Conservation (phyloP, 2,888 invertebrate genomes). For the Agonum fuliginosum region DNA sequence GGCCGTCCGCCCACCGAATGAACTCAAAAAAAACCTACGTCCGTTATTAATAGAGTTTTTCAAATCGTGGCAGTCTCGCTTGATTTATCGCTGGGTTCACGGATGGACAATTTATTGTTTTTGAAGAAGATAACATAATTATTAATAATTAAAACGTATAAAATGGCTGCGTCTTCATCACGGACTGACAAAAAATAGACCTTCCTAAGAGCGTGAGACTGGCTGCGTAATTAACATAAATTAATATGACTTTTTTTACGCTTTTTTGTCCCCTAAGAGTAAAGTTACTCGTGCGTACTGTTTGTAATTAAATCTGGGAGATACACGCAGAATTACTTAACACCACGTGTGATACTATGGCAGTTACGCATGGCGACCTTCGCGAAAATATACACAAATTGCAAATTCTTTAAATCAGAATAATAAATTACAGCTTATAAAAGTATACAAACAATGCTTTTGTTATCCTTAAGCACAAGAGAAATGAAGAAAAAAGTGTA, state of each 20-base stretch:
- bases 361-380: slow-evolving; percentile 60
- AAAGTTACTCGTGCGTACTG: slow-evolving; percentile 68
- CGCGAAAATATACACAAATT: slow-evolving; percentile 3
- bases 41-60: slow-evolving; percentile 66
- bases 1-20: slow-evolving; percentile 61
- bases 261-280: slow-evolving; percentile 63
- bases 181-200: slow-evolving; percentile 39
- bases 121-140: slow-evolving; percentile 65
- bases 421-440: too few relatives aligned
- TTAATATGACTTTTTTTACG: slow-evolving; percentile 62
- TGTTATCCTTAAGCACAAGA: too few relatives aligned
- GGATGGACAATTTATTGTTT: slow-evolving; percentile 65
- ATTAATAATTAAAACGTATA: slow-evolving; percentile 61
- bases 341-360: slow-evolving; percentile 64
- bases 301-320: slow-evolving; percentile 52
- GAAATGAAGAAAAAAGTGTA: too few relatives aligned
- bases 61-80: slow-evolving; percentile 66
- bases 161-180: slow-evolving; percentile 50
- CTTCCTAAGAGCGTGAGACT: slow-evolving; percentile 47
- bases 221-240: slow-evolving; percentile 59
- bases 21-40: slow-evolving; percentile 64
- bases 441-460: too few relatives aligned
- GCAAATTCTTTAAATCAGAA: too few relatives aligned
- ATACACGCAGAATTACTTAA: slow-evolving; percentile 69
- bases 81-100: slow-evolving; percentile 66